Conservation (phyloP, 2,888 invertebrate species). For the Cyrtodaria siliqua region DNA sequence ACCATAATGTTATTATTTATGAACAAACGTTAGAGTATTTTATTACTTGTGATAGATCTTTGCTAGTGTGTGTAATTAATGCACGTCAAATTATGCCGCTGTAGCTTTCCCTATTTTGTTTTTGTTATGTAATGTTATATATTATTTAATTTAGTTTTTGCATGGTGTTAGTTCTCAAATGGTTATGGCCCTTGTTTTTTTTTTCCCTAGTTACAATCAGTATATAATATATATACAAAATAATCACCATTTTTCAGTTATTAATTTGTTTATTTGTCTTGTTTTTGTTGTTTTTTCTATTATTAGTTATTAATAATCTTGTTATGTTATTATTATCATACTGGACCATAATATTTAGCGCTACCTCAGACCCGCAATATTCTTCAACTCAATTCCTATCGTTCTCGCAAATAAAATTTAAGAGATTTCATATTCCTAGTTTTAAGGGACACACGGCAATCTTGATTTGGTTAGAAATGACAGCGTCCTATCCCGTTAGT, state of each 20-base stretch:
- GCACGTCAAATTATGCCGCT: slow-evolving; percentile 25
- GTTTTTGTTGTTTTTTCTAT: slow-evolving; percentile 25
- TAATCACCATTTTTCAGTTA: slow-evolving; percentile 1
- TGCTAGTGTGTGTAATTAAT: slow-evolving; percentile 8
- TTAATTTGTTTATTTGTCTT: slow-evolving; percentile 4
- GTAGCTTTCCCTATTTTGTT: slow-evolving; percentile 63
- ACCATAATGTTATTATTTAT: slow-evolving; percentile 54
- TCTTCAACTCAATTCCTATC: too few relatives aligned
- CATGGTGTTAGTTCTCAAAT: slow-evolving; percentile 63
- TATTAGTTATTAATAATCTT: neutral
- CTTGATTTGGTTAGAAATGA: too few relatives aligned
- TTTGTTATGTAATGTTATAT: slow-evolving; percentile 64
- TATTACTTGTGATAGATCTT: slow-evolving; percentile 58
- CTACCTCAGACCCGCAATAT: slow-evolving; percentile 10
- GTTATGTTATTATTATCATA: slow-evolving; percentile 4
- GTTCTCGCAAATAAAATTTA: too few relatives aligned
- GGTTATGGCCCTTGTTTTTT: slow-evolving; percentile 57
- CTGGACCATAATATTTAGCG: slow-evolving; percentile 10
- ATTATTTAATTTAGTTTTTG: slow-evolving; percentile 68
- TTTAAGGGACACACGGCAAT: too few relatives aligned
- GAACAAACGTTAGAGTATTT: slow-evolving; percentile 56
- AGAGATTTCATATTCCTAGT: too few relatives aligned
- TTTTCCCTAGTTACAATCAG: slow-evolving; percentile 59
- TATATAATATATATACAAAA: slow-evolving; percentile 30
- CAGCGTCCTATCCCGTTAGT: too few relatives aligned